Evolutionary conservation across 2,113 vertebrate genomes (phyloP).

Genomic region (Tiliqua scincoides): DNA sequence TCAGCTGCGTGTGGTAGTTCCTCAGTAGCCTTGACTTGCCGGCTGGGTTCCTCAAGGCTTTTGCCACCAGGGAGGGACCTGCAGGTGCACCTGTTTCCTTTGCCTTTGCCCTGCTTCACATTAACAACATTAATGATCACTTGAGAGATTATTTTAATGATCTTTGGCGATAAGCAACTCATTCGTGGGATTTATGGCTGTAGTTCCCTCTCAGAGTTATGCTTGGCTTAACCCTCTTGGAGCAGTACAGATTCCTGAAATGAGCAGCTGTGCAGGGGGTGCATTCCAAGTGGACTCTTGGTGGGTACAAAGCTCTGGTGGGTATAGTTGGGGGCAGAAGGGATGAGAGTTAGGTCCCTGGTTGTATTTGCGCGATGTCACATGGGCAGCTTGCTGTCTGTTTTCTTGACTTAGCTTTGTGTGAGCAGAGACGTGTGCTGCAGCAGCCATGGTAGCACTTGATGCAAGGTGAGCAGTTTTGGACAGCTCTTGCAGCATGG

Average conservation of each 20-base stretch:
- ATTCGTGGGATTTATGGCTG: not conserved
- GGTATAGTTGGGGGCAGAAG: not conserved
- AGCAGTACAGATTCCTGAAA: not conserved
- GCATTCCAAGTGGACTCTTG: not conserved
- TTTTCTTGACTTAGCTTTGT: not conserved
- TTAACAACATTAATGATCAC: not conserved
- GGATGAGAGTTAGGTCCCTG: not conserved
- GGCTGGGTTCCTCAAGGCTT: not conserved
- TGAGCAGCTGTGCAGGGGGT: not conserved
- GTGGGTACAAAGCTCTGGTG: not conserved
- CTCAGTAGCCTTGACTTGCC: not conserved
- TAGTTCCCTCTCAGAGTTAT: not conserved
- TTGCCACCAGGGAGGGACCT: not conserved
- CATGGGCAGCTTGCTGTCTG: not conserved
- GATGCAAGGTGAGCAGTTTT: not conserved
- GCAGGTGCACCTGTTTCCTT: not conserved
- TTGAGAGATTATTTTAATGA: not conserved
- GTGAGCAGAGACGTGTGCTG: too few relatives aligned
- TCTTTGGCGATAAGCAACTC: not conserved
- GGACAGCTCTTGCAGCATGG: not conserved
- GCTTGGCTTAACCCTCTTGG: conserved; percentile 4
- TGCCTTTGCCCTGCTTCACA: not conserved
- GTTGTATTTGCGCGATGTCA: not conserved
- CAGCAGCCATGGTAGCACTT: not conserved
- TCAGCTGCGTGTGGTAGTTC: not conserved